phyloP scores from a whole-genome alignment of 2,113 vertebrate genomes.

The Syngnathus floridae region DNA sequence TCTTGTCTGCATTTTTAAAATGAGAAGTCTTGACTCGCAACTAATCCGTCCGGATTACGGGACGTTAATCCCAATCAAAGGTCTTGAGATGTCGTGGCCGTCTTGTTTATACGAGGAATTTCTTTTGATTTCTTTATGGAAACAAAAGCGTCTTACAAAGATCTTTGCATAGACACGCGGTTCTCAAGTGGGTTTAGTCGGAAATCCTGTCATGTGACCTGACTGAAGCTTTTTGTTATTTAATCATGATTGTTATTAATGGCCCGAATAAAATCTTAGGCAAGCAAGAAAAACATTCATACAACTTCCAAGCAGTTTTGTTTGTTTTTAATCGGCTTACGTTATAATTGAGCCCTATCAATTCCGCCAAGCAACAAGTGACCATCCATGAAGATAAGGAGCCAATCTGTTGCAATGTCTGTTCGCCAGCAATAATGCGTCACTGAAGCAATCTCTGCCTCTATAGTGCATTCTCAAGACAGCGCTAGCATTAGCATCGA shows the following conservation, averaged over 20 bases:
- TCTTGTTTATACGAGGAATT: conserved; percentile 4
- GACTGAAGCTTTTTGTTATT: neutral
- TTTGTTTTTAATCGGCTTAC: neutral
- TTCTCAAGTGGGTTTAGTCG: neutral
- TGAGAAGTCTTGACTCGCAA: neutral
- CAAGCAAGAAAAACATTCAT: neutral
- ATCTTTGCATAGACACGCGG: neutral
- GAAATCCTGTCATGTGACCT: neutral
- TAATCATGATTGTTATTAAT: neutral
- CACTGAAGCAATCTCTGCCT: no score
- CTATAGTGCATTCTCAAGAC: no score
- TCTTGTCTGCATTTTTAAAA: no score
- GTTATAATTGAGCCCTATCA: neutral
- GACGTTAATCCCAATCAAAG: neutral
- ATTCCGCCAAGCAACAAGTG: neutral
- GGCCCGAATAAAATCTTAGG: neutral
- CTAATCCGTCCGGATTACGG: conserved; percentile 1
- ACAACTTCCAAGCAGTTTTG: neutral
- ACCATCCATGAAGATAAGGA: neutral
- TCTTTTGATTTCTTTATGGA: neutral
- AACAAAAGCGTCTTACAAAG: conserved; percentile 5
- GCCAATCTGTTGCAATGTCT: neutral
- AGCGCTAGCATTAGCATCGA: no score
- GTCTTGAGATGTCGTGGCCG: neutral
- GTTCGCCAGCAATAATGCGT: neutral